Percentiles rank a stretch among this genome's conserved stretches.
Conservation (phyloP, 2,888 invertebrate species). For the Zelleria hepariella region DNA sequence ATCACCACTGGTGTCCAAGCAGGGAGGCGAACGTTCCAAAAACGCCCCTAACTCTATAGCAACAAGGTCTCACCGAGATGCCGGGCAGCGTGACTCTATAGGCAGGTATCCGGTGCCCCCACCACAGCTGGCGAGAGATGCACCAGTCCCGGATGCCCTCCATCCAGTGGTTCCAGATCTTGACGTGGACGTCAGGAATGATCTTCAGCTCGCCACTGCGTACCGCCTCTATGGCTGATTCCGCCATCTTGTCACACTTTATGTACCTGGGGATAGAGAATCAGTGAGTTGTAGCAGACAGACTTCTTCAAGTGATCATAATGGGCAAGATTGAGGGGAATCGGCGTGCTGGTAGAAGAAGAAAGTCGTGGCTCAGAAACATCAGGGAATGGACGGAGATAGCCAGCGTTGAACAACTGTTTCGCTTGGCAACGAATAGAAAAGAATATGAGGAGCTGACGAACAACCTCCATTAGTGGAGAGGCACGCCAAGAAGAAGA, state of each 20-base stretch:
- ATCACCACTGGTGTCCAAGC: too few relatives aligned
- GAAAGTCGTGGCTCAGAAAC: too few relatives aligned
- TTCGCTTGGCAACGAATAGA: too few relatives aligned
- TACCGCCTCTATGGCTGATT: constrained; percentile 85
- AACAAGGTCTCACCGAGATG: neutral
- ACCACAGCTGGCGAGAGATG: constrained; percentile 98
- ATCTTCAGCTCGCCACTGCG: constrained; percentile 86
- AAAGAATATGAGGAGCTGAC: too few relatives aligned
- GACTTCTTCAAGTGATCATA: too few relatives aligned
- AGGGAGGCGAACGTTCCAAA: too few relatives aligned
- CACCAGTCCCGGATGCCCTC: constrained; percentile 98
- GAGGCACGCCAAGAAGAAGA: too few relatives aligned
- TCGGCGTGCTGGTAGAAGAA: too few relatives aligned
- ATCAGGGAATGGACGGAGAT: too few relatives aligned
- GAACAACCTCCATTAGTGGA: too few relatives aligned
- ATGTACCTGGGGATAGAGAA: constrained; percentile 75
- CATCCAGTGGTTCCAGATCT: constrained; percentile 97
- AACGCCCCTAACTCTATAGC: neutral
- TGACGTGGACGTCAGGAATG: constrained; percentile 90
- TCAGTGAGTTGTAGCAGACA: neutral
- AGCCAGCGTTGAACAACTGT: too few relatives aligned
- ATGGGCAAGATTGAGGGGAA: too few relatives aligned
- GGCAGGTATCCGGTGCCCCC: constrained; percentile 99
- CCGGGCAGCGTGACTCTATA: constrained; percentile 78
- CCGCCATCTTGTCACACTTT: constrained; percentile 91